A percentile compares a stretch with the other conserved stretches of the same genome.
phyloP scores from a whole-genome alignment of 2,113 vertebrate species.

The Anhinga anhinga region DNA sequence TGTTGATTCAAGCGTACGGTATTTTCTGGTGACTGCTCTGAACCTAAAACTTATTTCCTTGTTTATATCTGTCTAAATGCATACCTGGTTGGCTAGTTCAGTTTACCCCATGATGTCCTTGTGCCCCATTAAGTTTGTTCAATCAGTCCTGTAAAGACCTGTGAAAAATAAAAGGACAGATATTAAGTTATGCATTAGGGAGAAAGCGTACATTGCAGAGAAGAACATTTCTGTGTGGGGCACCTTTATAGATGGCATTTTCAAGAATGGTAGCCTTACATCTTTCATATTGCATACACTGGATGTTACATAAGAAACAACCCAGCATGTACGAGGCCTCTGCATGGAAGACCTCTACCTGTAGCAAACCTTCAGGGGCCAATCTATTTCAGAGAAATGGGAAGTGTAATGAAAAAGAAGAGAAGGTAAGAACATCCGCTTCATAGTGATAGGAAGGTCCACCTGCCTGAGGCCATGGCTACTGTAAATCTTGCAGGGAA shows the following conservation, averaged over 20 bases:
- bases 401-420: not conserved
- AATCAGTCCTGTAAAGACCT: not conserved
- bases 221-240: not conserved
- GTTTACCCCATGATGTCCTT: not conserved
- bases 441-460: not conserved
- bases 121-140: not conserved
- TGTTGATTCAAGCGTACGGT: not conserved
- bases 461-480: not conserved
- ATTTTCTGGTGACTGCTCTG: not conserved
- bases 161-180: not conserved
- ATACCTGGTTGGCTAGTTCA: not conserved
- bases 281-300: not conserved
- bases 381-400: not conserved
- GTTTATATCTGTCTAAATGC: not conserved
- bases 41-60: not conserved
- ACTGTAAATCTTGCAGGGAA: not conserved
- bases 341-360: not conserved
- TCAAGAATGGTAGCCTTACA: not conserved
- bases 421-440: not conserved
- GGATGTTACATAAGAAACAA: not conserved
- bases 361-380: not conserved
- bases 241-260: not conserved
- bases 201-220: not conserved
- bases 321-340: not conserved
- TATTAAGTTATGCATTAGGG: rapidly evolving